phyloP scores from a whole-genome alignment of 1,140 invertebrate species.

The Theocolax elegans region DNA sequence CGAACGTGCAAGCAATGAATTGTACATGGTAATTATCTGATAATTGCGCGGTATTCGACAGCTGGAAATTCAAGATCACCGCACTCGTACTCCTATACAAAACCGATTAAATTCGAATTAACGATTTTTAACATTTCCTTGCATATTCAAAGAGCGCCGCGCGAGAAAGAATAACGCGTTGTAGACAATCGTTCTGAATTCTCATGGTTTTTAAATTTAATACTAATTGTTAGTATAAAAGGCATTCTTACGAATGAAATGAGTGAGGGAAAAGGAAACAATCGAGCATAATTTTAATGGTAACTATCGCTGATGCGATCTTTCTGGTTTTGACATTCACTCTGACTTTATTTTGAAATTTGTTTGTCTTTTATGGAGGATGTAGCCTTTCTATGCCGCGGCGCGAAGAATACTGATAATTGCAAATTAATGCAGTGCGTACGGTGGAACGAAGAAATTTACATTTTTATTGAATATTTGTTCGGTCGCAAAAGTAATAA shows the following conservation, averaged over 20 bases:
- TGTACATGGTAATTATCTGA: constrained; percentile 35
- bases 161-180: no score
- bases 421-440: constrained; percentile 9
- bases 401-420: neutral
- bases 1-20: constrained; percentile 5
- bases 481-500: neutral
- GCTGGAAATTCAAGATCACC: constrained; percentile 14
- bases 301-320: neutral
- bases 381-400: neutral
- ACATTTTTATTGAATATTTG: neutral
- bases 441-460: neutral
- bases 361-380: neutral
- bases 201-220: no score
- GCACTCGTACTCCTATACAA: neutral
- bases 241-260: neutral
- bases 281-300: neutral
- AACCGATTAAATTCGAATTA: constrained; percentile 25
- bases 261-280: neutral
- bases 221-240: neutral
- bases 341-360: constrained; percentile 21
- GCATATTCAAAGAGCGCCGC: no score
- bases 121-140: constrained; percentile 7
- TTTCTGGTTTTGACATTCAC: neutral
- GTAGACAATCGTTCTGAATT: no score
- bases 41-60: neutral